Percentiles rank a stretch among this genome's conserved stretches.
These are phyloP conservation scores for Calosoma granatense DNA, from an alignment of 1,140 invertebrate genomes.

Conservation along the genomic window DNA sequence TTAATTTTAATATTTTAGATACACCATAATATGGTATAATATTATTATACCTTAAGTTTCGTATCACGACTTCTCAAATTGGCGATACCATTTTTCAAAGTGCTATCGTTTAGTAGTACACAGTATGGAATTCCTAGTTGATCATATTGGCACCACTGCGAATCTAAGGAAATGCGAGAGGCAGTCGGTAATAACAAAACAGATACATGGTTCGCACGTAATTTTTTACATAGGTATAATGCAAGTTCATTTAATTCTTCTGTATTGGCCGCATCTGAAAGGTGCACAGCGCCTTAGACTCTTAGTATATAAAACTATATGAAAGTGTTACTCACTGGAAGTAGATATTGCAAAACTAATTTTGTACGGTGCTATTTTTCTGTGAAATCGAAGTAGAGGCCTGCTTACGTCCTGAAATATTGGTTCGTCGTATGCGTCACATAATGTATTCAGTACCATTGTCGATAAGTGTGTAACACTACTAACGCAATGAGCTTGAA, in stretches of 20 bases:
- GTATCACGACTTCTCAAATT: slow-evolving; percentile 62
- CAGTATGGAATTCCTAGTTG: slow-evolving; percentile 56
- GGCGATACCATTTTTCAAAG: slow-evolving; percentile 60
- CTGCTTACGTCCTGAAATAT: slow-evolving; percentile 25
- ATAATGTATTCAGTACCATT: slow-evolving; percentile 47
- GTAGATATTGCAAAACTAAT: slow-evolving; percentile 44
- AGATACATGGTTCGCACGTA: slow-evolving; percentile 40
- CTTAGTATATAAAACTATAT: too few relatives aligned
- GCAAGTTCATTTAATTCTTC: slow-evolving; percentile 40
- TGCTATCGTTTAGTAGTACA: slow-evolving; percentile 49
- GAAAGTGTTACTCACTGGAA: slow-evolving; percentile 31
- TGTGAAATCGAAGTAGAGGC: slow-evolving; percentile 48
- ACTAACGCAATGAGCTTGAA: slow-evolving; percentile 31
- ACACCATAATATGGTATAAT: slow-evolving; percentile 7
- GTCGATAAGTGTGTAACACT: slow-evolving; percentile 46
- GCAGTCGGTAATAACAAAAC: slow-evolving; percentile 27
- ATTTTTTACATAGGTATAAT: slow-evolving; percentile 38
- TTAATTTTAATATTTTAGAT: slow-evolving; percentile 12
- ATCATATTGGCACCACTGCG: slow-evolving; percentile 30
- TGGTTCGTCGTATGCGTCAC: slow-evolving; percentile 45
- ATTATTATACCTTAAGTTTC: slow-evolving; percentile 43
- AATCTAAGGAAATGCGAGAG: slow-evolving; percentile 20
- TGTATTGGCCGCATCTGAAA: slow-evolving; percentile 13
- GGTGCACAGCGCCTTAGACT: too few relatives aligned
- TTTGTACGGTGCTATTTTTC: slow-evolving; percentile 63